A percentile compares a stretch with the other conserved stretches of the same genome.
Conservation (phyloP, 1,140 invertebrate genomes). For the Drosophila pandora region DNA sequence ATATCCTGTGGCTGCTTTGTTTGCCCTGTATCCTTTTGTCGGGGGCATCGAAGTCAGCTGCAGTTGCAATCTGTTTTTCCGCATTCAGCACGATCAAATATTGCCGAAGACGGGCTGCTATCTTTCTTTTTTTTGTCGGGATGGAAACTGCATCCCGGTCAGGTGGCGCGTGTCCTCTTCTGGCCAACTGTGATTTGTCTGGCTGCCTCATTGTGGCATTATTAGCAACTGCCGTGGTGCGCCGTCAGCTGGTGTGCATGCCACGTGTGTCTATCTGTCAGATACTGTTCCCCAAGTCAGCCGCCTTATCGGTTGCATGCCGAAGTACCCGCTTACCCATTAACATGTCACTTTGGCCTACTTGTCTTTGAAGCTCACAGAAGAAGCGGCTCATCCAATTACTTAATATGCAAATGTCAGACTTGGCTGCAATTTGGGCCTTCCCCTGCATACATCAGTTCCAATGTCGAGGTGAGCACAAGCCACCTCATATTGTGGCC, state of each 20-base stretch:
- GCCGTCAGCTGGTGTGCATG: conserved; percentile 61
- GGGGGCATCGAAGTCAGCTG: conserved; percentile 62
- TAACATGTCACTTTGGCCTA: conserved; percentile 69
- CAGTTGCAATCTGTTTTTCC: conserved; percentile 76
- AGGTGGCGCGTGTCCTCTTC: conserved; percentile 73
- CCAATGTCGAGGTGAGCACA: neutral
- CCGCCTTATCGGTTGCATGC: conserved; percentile 40
- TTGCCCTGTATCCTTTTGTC: conserved; percentile 58
- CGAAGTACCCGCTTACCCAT: conserved; percentile 74
- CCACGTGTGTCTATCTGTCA: conserved; percentile 56
- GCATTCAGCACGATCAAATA: conserved; percentile 74
- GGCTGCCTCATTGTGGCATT: conserved; percentile 27
- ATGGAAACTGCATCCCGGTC: conserved; percentile 41
- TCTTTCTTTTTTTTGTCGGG: neutral
- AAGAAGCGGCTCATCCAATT: neutral
- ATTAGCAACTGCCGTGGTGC: conserved; percentile 10
- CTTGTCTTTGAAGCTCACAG: conserved; percentile 31
- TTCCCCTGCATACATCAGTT: neutral
- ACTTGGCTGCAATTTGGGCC: conserved; percentile 3
- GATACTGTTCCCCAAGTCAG: conserved; percentile 9
- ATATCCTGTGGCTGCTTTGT: conserved; percentile 76
- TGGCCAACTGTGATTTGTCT: conserved; percentile 75
- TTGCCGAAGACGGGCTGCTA: conserved; percentile 55
- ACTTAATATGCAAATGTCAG: conserved; percentile 53
- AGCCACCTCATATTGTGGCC: neutral